Evolutionary conservation across 1,140 invertebrate species (phyloP).

Genomic region (Radopholus similis): DNA sequence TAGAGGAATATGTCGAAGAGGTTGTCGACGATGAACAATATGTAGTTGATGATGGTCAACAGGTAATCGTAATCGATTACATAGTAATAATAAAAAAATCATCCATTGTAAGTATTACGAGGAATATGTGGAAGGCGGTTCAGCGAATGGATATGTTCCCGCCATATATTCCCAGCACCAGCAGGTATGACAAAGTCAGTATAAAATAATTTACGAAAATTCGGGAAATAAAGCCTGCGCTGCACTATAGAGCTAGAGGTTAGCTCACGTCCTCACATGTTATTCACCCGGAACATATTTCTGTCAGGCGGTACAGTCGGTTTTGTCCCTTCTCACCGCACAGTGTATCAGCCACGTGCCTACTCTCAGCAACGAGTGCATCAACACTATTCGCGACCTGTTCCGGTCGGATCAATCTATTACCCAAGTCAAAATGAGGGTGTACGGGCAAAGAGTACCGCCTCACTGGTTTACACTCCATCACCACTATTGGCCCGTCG

Average conservation of each 20-base stretch:
- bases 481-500: background rate
- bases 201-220: background rate
- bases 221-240: background rate
- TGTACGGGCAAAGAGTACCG: too few relatives aligned
- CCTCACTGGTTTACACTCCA: background rate
- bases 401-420: too few relatives aligned
- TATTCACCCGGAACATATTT: too few relatives aligned
- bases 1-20: too few relatives aligned
- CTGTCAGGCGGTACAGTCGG: too few relatives aligned
- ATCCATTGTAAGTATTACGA: background rate
- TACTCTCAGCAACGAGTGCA: too few relatives aligned
- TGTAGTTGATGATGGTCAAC: background rate
- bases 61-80: background rate
- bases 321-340: too few relatives aligned
- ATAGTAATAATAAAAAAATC: background rate
- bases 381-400: too few relatives aligned
- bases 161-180: background rate
- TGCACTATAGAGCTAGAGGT: background rate
- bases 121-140: background rate
- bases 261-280: background rate
- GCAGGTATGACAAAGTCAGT: background rate
- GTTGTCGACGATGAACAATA: background rate
- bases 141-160: background rate
- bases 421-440: too few relatives aligned
- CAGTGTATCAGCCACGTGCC: too few relatives aligned